A percentile compares a stretch with the other conserved stretches of the same genome.
Evolutionary conservation across 2,113 vertebrate genomes (phyloP).

Genomic region (Terrapene triunguis): DNA sequence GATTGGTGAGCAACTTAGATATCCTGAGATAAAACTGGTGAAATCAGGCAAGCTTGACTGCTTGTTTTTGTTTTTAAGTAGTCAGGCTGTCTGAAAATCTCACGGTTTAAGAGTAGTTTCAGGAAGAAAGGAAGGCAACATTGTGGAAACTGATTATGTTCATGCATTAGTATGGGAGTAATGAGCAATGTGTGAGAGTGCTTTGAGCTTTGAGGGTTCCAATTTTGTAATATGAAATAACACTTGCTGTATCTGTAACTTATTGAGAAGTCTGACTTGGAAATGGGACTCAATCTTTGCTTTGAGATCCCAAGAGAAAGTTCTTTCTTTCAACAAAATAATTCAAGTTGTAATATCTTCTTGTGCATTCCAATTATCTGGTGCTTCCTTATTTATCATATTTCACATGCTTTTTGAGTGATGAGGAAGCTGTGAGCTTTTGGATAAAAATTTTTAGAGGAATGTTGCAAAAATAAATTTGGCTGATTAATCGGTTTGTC

Average conservation of each 20-base stretch:
- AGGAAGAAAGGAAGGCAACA: slow-evolving; percentile 80
- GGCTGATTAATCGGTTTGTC: not conserved
- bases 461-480: not conserved
- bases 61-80: slow-evolving; percentile 56
- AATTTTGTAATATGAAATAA: not conserved
- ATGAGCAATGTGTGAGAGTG: slow-evolving; percentile 29
- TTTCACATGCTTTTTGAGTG: not conserved
- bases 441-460: not conserved
- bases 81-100: slow-evolving; percentile 63
- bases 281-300: not conserved
- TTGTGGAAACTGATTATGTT: slow-evolving; percentile 48
- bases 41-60: slow-evolving; percentile 54
- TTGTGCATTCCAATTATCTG: not conserved
- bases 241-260: not conserved
- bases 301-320: not conserved
- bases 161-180: slow-evolving; percentile 51
- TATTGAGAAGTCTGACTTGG: not conserved
- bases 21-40: slow-evolving; percentile 66
- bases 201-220: slow-evolving; percentile 38
- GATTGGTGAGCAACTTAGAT: slow-evolving; percentile 51
- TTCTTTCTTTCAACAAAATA: not conserved
- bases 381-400: slow-evolving; percentile 11
- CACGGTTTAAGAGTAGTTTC: slow-evolving; percentile 62
- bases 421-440: not conserved
- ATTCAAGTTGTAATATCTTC: not conserved